These are phyloP conservation scores for Oryzias celebensis DNA, from an alignment of 2,113 vertebrate genomes.

Conservation along the genomic window DNA sequence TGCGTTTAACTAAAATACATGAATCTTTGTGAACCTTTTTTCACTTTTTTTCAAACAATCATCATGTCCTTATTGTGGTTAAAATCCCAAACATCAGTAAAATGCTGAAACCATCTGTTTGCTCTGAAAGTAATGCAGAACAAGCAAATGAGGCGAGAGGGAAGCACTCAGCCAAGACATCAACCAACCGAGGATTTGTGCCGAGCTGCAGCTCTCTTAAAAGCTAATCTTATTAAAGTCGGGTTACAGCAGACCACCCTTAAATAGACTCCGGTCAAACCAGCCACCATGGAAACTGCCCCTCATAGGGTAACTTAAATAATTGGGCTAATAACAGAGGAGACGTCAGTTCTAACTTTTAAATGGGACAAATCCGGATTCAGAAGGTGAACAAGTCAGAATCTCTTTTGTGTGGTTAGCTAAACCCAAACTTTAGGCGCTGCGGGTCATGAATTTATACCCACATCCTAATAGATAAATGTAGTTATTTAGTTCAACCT, in stretches of 20 bases:
- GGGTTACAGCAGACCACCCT: conserved; percentile 46
- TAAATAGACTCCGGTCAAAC: conserved; percentile 41
- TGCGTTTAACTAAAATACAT: no score
- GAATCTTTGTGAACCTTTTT: no score
- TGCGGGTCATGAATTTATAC: no score
- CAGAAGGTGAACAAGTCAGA: background rate
- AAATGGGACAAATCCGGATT: conserved; percentile 8
- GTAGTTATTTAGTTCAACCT: no score
- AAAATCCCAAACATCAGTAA: background rate
- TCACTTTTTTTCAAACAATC: no score
- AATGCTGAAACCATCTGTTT: background rate
- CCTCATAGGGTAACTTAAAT: background rate
- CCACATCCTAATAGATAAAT: no score
- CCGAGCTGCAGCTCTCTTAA: conserved; percentile 36
- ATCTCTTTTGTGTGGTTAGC: background rate
- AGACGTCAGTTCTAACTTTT: background rate
- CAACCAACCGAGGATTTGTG: conserved; percentile 27
- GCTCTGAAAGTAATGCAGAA: background rate
- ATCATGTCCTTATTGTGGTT: no score
- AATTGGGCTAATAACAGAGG: conserved; percentile 7
- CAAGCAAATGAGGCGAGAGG: conserved; percentile 10
- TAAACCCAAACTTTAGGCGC: background rate
- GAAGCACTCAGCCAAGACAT: conserved; percentile 26
- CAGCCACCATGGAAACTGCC: conserved; percentile 1
- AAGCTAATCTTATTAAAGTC: conserved; percentile 54